These are phyloP conservation scores for Aplocera efformata DNA, from an alignment of 2,888 invertebrate species.

Conservation along the genomic window DNA sequence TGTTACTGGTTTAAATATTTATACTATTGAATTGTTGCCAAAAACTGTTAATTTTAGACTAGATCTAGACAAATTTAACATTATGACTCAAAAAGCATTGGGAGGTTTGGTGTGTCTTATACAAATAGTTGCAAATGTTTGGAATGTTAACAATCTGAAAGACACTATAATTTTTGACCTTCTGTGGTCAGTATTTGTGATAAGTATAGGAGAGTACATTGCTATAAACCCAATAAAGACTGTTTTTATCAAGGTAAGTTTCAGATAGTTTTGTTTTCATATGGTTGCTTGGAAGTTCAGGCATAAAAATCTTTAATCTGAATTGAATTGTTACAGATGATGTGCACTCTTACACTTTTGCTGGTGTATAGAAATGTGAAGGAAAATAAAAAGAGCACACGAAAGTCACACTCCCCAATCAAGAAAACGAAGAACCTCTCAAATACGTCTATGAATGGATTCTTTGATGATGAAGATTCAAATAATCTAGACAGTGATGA, in stretches of 20 bases:
- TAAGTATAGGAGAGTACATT: slow-evolving; percentile 46
- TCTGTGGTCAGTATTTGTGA: slow-evolving; percentile 62
- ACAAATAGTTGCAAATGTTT: slow-evolving; percentile 64
- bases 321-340: slow-evolving; percentile 52
- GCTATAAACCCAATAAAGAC: slow-evolving; percentile 46
- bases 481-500: slow-evolving; percentile 64
- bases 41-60: slow-evolving; percentile 45
- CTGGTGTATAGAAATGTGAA: slow-evolving; percentile 55
- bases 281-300: neutral
- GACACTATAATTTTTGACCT: slow-evolving; percentile 60
- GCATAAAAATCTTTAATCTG: slow-evolving; percentile 1
- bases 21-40: slow-evolving; percentile 43
- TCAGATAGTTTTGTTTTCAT: neutral
- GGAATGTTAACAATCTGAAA: slow-evolving; percentile 58
- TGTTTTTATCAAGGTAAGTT: slow-evolving; percentile 62
- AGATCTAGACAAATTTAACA: slow-evolving; percentile 45
- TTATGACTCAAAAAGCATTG: slow-evolving; percentile 54
- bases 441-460: slow-evolving; percentile 41
- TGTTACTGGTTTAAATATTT: slow-evolving; percentile 49
- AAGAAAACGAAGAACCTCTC: slow-evolving; percentile 53
- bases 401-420: slow-evolving; percentile 39
- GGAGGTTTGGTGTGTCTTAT: slow-evolving; percentile 62
- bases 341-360: slow-evolving; percentile 51
- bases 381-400: slow-evolving; percentile 31
- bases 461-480: slow-evolving; percentile 51